Evolutionary conservation across 2,888 invertebrate species (phyloP).

Genomic region (Anoncus sp.): DNA sequence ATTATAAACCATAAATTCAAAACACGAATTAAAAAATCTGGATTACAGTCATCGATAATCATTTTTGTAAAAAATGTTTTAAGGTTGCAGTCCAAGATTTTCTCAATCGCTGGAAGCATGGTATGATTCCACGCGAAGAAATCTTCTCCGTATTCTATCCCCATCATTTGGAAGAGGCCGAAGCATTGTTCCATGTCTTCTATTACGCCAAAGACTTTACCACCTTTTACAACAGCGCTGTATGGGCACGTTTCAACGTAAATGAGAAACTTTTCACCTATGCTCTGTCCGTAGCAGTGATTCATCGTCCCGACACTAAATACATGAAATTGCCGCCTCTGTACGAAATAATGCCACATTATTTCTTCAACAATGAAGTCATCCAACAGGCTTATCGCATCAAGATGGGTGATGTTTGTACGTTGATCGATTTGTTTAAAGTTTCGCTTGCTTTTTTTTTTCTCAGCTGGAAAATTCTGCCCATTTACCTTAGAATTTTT

Average conservation of each 20-base stretch:
- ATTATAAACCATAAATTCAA: too few relatives aligned
- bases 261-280: constrained; percentile 88
- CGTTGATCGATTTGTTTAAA: constrained; percentile 35
- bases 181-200: constrained; percentile 85
- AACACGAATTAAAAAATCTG: too few relatives aligned
- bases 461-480: too few relatives aligned
- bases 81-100: constrained; percentile 83
- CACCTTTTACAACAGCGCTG: constrained; percentile 86
- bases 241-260: constrained; percentile 85
- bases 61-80: too few relatives aligned
- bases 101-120: constrained; percentile 80
- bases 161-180: constrained; percentile 83
- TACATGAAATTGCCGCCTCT: constrained; percentile 87
- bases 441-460: neutral
- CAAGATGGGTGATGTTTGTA: constrained; percentile 73
- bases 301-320: constrained; percentile 86
- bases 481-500: too few relatives aligned
- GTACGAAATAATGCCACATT: constrained; percentile 88
- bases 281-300: constrained; percentile 85
- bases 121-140: constrained; percentile 75
- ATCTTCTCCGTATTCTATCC: constrained; percentile 79
- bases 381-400: constrained; percentile 79
- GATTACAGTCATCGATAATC: too few relatives aligned
- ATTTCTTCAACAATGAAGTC: constrained; percentile 86
- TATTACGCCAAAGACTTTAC: constrained; percentile 86